A percentile compares a stretch with the other conserved stretches of the same genome.
phyloP scores from a whole-genome alignment of 2,888 invertebrate genomes.

The Marronus borbonicus region DNA sequence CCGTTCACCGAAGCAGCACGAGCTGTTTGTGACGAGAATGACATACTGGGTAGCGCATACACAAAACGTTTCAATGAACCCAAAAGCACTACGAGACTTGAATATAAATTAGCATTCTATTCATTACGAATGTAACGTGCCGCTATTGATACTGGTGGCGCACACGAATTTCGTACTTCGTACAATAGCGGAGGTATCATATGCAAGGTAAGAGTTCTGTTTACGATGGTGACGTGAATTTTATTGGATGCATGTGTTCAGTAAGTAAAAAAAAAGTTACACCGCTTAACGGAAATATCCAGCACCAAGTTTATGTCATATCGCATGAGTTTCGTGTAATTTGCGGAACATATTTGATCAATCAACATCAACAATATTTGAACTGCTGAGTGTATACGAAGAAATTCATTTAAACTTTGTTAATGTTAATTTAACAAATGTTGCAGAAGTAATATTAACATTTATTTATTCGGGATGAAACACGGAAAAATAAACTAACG shows the following conservation, averaged over 20 bases:
- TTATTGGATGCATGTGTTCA: slow-evolving; percentile 4
- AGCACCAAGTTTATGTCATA: no score
- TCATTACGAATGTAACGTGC: slow-evolving; percentile 35
- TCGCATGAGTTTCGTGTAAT: no score
- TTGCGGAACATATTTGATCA: no score
- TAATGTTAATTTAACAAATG: no score
- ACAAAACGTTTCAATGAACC: slow-evolving; percentile 45
- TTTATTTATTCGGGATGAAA: no score
- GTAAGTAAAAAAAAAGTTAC: no score
- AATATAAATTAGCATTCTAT: slow-evolving; percentile 39
- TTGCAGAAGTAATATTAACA: no score
- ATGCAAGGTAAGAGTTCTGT: slow-evolving; percentile 20
- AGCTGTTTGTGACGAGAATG: slow-evolving; percentile 35
- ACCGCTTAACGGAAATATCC: no score
- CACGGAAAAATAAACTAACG: no score
- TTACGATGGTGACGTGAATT: slow-evolving; percentile 4
- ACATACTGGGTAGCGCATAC: slow-evolving; percentile 21
- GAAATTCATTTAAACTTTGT: no score
- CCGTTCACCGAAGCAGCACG: slow-evolving; percentile 17
- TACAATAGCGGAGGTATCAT: not conserved
- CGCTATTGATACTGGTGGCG: slow-evolving; percentile 31
- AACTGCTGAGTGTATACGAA: no score
- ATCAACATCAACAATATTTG: no score
- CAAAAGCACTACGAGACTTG: slow-evolving; percentile 38
- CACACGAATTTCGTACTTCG: slow-evolving; percentile 15